Evolutionary conservation across 2,888 invertebrate species (phyloP), one percentile per base, ranked within the genome.

Genomic region (Hydrotaea diabolus): DNA sequence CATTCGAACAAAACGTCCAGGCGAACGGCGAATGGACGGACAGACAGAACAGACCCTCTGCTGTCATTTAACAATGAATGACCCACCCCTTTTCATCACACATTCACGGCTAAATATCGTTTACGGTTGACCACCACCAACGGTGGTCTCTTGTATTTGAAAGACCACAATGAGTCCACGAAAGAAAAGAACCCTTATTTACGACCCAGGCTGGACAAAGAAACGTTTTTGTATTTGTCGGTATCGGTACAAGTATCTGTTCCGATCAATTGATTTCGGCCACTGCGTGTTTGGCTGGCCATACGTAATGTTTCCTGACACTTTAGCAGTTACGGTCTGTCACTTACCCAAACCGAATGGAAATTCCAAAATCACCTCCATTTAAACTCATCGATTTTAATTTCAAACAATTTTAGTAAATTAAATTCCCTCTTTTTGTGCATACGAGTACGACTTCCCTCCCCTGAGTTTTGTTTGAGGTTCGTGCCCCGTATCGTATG

Each of bases 251-350:
- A n/a, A 9, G 36, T 85, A 64, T 74, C 77, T 75, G 80, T 85
- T 83, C 69, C 83, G 77, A 81, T 85, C 83, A 81, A 85, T 85
- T 81, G 85, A 81, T 77, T 53, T 77, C 31, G 13, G 31, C n/a
- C 69, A 46, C 69, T 62, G n/a, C 36, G 62, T 31, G 17, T 62
- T 31, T 62, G 62, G 7, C 46, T 39, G 19, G 46, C 23, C 17
- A 31, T 15, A 23, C 13, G 5, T 66, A 66, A 66, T 69, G 69
- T 77, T 15, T 8, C 57, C 43, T 59, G 81, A 76, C 81, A 85
- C 76, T 69, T 85, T 85, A 85, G 77, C 73, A 73, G 85, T 73
- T 82, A 82, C 82, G 85, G 53, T 85, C 82, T 82, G 59, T 85
- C 77, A 77, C 85, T 71, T 77, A 76, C 69, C 77, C 83, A 21